Evolutionary conservation across 2,797 vertebrate species (phyloP).

Genomic region (Neomorphus geoffroyi): DNA sequence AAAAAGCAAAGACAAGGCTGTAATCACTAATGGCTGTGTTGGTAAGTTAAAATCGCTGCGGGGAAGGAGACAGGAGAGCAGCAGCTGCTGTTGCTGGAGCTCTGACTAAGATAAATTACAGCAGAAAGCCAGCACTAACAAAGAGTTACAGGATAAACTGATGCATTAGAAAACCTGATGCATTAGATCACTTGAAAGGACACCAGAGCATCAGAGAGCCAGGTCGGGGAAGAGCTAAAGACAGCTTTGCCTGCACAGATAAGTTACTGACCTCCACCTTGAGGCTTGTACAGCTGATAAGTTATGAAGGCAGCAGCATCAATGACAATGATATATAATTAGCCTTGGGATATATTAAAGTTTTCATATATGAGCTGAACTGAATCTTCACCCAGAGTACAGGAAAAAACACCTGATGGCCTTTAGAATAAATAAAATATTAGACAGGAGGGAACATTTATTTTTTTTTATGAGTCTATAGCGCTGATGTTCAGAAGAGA

Average conservation of each 20-base stretch:
- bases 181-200: not conserved
- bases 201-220: not conserved
- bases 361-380: not conserved
- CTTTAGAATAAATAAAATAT: slow-evolving; percentile 52
- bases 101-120: not conserved
- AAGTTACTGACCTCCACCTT: not conserved
- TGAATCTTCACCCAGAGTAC: not conserved
- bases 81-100: not conserved
- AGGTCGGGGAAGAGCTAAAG: not conserved
- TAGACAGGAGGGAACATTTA: not conserved
- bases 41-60: accelerated
- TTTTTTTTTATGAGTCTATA: not conserved
- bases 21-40: not conserved
- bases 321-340: not conserved
- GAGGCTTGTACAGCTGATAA: not conserved
- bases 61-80: not conserved
- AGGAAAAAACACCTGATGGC: not conserved
- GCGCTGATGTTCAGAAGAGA: not conserved
- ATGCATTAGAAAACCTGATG: not conserved
- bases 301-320: not conserved
- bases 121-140: not conserved
- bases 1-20: not conserved
- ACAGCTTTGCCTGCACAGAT: not conserved
- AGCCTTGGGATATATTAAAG: not conserved
- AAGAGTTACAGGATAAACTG: not conserved